These are phyloP conservation scores for Plebejus argus DNA, from an alignment of 2,888 invertebrate species.

Conservation along the genomic window DNA sequence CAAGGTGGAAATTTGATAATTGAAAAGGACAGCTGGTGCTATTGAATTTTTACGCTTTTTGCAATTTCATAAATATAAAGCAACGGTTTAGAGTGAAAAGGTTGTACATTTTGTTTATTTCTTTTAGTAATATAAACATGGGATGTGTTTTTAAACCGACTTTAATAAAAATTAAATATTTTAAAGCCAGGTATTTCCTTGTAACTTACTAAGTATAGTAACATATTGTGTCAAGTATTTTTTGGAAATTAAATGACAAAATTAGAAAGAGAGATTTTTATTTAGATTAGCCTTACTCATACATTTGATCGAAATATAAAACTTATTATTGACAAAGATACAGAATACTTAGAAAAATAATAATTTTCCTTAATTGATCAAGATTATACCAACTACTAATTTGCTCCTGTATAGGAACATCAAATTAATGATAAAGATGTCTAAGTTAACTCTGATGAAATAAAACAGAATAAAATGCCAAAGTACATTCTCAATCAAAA, in stretches of 20 bases:
- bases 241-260: neutral
- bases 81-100: constrained; percentile 8
- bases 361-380: no score
- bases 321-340: no score
- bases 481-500: constrained; percentile 1
- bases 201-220: no score
- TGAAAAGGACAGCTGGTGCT: constrained; percentile 4
- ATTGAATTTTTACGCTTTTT: constrained; percentile 26
- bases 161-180: neutral
- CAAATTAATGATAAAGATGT: no score
- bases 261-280: no score
- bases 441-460: neutral
- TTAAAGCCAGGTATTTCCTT: no score
- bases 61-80: constrained; percentile 13
- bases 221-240: no score
- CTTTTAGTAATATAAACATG: neutral
- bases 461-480: neutral
- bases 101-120: neutral
- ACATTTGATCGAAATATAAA: no score
- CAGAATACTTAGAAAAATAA: no score
- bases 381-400: no score
- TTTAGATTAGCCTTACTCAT: no score
- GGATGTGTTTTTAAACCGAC: neutral
- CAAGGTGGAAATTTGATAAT: neutral
- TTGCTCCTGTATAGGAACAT: no score